Evolutionary conservation across 2,113 vertebrate genomes (phyloP), one percentile per base, ranked within the genome.

Genomic region (Pimephales promelas): DNA sequence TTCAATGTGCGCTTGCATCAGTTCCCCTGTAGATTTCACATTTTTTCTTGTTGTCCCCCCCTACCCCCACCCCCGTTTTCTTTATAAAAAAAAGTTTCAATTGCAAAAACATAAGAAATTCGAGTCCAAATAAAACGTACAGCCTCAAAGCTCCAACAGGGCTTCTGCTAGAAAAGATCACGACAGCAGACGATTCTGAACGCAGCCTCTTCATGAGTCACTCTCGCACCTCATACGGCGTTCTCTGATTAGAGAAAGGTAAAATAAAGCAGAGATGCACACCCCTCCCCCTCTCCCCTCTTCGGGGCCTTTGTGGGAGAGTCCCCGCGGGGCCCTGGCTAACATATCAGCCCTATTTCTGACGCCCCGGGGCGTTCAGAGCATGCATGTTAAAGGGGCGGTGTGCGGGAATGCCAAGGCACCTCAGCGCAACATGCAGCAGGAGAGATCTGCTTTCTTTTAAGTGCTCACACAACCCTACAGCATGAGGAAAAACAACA

Each of bases 331-430:
- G 78, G 85, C 75, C 70, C 54, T 87, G 87, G 86, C 85, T 84
- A 83, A 40, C 84, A 84, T 88, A 92, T 93, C 92, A 95, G 91
- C 92, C 92, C 93, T 94, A 94, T 94, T 94, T 94, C 92, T 94
- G 93, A 94, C 92, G 92, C 87, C 90, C 88, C 77, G 83, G 88
- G 91, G 93, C 92, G 92, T 94, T 92, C 92, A 89, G 92, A 92
- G 92, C 92, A 94, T 94, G 92, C 92, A 92, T 88, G 89, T 92
- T 91, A 89, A 92, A 93, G 89, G 91, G 92, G 92, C 89, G 89
- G 88, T 88, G 81, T 90, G 90, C 88, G 90, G 88, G 91, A 92
- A 91, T 89, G 87, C 87, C 92, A 94, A 94, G 93, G 94, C 94
- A 94, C 94, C 93, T 92, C 81, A 83, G 92, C 89, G 88, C 92